These are phyloP conservation scores for Halcyon senegalensis DNA, from an alignment of 2,113 vertebrate species.

Conservation along the genomic window DNA sequence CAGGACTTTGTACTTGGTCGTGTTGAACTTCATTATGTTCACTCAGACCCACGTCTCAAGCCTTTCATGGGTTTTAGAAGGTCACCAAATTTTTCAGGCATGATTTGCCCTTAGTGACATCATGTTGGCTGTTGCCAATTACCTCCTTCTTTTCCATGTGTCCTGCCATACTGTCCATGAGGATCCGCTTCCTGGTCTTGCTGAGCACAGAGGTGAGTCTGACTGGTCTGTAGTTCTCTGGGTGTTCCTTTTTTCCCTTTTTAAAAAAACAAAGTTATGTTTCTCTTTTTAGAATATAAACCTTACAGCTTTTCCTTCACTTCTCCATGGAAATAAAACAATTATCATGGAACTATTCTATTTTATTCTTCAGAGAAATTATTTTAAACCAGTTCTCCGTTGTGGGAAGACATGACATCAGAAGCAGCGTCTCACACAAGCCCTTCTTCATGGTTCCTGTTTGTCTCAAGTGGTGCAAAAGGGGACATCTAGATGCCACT, in stretches of 20 bases:
- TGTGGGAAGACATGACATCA: conserved; percentile 13
- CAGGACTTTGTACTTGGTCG: no score
- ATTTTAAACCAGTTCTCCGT: conserved; percentile 13
- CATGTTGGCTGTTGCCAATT: not conserved
- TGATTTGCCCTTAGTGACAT: not conserved
- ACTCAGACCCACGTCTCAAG: not conserved
- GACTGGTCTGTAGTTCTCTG: not conserved
- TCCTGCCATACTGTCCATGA: not conserved
- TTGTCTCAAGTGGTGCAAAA: not conserved
- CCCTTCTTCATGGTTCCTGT: conserved; percentile 4
- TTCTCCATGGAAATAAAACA: conserved; percentile 58
- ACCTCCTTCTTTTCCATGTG: not conserved
- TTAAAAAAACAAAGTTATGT: not conserved
- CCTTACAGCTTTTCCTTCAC: not conserved
- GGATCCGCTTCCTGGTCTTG: not conserved
- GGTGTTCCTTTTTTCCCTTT: not conserved
- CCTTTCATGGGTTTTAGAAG: not conserved
- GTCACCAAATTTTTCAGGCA: not conserved
- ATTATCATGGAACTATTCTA: conserved; percentile 29
- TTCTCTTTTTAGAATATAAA: not conserved
- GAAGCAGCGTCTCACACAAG: not conserved
- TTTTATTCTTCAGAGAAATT: conserved; percentile 39
- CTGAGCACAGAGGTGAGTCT: not conserved
- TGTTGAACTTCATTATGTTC: no score
- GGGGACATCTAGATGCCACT: not conserved